Evolutionary conservation across 1,140 invertebrate genomes (phyloP).

Genomic region (Anastrepha ludens): DNA sequence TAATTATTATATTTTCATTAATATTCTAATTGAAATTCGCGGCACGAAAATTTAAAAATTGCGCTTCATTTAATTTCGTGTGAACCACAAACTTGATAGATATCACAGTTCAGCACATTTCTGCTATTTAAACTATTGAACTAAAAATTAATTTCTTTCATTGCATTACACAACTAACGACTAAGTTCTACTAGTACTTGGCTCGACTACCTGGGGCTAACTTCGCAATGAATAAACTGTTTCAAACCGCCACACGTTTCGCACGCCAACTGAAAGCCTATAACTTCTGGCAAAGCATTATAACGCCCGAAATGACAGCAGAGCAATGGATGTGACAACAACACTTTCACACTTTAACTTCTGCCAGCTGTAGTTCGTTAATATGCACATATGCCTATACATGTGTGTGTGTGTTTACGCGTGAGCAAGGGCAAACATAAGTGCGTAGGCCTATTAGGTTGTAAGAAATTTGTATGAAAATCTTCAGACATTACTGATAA

Average conservation of each 20-base stretch:
- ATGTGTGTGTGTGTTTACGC: too few species aligned
- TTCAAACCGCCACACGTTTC: not conserved
- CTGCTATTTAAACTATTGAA: not conserved
- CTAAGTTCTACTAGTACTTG: not conserved
- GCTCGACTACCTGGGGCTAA: not conserved
- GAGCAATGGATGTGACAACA: not conserved
- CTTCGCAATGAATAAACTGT: not conserved
- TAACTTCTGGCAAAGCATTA: not conserved
- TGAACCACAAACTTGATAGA: too few species aligned
- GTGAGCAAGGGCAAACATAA: too few species aligned
- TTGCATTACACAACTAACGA: not conserved
- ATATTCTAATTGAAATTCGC: too few species aligned
- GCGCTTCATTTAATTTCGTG: too few species aligned
- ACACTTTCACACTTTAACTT: not conserved
- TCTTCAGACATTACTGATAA: too few species aligned
- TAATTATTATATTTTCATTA: too few species aligned
- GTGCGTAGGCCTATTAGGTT: not conserved
- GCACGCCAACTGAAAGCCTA: slow-evolving; percentile 4
- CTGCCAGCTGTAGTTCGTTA: not conserved
- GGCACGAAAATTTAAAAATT: too few species aligned
- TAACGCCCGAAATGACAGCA: slow-evolving; percentile 24
- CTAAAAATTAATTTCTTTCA: not conserved
- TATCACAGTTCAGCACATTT: too few species aligned
- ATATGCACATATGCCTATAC: not conserved
- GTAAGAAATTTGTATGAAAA: not conserved